phyloP scores from a whole-genome alignment of 2,113 vertebrate species.

The Amazona guildingii region DNA sequence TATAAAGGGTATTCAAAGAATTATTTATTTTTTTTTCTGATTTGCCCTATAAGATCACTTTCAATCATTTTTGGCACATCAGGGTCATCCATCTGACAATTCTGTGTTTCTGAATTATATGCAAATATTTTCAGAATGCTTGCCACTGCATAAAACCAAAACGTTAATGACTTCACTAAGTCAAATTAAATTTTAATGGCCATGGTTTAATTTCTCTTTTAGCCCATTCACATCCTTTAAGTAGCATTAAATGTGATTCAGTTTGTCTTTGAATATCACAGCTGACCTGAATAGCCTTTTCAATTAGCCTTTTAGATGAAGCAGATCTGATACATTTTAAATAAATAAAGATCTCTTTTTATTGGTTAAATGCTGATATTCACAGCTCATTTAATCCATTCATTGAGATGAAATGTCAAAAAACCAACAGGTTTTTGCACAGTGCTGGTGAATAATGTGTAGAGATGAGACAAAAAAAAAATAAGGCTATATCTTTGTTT shows the following conservation, averaged over 20 bases:
- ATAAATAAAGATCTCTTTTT: slow-evolving; percentile 57
- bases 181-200: slow-evolving; percentile 72
- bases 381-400: slow-evolving; percentile 41
- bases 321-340: slow-evolving; percentile 56
- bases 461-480: background rate
- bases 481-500: background rate
- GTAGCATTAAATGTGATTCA: slow-evolving; percentile 56
- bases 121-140: slow-evolving; percentile 60
- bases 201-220: slow-evolving; percentile 52
- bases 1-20: background rate
- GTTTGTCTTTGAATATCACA: slow-evolving; percentile 57
- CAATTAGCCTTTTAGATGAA: slow-evolving; percentile 58
- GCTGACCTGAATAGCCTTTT: slow-evolving; percentile 60
- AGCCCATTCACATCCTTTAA: slow-evolving; percentile 42
- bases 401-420: slow-evolving; percentile 37
- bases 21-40: background rate
- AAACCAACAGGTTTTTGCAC: background rate
- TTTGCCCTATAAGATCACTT: background rate
- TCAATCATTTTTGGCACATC: background rate
- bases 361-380: slow-evolving; percentile 60
- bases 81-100: background rate
- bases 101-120: slow-evolving; percentile 31
- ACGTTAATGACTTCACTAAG: slow-evolving; percentile 62
- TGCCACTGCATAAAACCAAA: slow-evolving; percentile 48
- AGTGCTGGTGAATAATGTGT: background rate